Conservation (phyloP, 2,797 vertebrate species). For the Danio tinwini region DNA sequence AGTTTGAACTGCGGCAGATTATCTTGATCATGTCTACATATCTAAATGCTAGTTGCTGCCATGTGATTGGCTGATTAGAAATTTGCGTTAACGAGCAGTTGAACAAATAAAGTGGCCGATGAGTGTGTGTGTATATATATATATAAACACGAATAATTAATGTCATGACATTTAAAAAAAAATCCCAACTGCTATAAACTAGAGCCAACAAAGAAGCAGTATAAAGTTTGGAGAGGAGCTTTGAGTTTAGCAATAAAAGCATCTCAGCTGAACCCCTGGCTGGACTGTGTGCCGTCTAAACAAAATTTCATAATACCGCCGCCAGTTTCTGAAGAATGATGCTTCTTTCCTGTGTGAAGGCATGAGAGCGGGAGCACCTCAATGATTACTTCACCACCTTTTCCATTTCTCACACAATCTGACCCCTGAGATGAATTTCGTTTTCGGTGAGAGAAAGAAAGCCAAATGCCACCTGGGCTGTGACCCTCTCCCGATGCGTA, state of each 20-base stretch:
- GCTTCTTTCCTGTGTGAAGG: slow-evolving; percentile 22
- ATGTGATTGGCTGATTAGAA: too few relatives aligned
- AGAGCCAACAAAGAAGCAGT: slow-evolving; percentile 7
- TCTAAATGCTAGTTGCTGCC: too few relatives aligned
- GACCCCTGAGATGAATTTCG: slow-evolving; percentile 50
- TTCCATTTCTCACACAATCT: slow-evolving; percentile 42
- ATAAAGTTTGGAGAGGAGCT: background rate
- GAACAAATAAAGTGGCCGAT: too few relatives aligned
- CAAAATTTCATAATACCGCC: slow-evolving; percentile 12
- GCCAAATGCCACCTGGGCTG: slow-evolving; percentile 54
- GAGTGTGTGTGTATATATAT: too few relatives aligned
- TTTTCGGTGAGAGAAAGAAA: slow-evolving; percentile 45
- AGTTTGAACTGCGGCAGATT: too few relatives aligned
- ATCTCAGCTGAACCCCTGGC: background rate
- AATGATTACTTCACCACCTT: slow-evolving; percentile 39
- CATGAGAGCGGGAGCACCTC: slow-evolving; percentile 12
- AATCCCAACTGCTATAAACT: background rate
- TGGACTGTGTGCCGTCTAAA: slow-evolving; percentile 27
- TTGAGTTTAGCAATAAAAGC: slow-evolving; percentile 14
- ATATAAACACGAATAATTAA: too few relatives aligned
- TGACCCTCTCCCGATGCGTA: slow-evolving; percentile 45
- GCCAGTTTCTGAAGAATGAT: background rate
- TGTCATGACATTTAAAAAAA: background rate
- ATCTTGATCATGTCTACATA: too few relatives aligned
- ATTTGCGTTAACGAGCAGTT: too few relatives aligned